phyloP scores from a whole-genome alignment of 2,888 invertebrate species.

The Xestia ashworthii region DNA sequence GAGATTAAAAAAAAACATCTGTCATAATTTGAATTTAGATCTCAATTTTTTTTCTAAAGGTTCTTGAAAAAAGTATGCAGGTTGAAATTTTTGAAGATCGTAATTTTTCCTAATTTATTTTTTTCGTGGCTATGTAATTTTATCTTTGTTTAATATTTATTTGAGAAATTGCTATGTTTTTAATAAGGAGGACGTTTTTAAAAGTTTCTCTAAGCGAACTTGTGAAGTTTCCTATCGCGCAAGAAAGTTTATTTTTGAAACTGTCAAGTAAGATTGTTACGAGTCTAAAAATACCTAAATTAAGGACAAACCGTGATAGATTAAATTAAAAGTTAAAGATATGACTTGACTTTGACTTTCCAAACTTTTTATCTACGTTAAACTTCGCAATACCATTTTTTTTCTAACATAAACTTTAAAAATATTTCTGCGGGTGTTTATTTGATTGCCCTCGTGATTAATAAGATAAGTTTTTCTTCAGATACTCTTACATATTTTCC shows the following conservation, averaged over 20 bases:
- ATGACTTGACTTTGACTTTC: conserved; percentile 6
- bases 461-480: neutral
- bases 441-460: neutral
- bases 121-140: neutral
- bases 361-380: conserved; percentile 29
- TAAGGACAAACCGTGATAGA: neutral
- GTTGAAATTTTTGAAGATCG: neutral
- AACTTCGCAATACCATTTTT: conserved; percentile 1
- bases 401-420: neutral
- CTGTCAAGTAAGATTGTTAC: neutral
- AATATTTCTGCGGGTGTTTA: neutral
- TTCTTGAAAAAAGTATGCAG: neutral
- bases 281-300: neutral
- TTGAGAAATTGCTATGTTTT: neutral
- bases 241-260: neutral
- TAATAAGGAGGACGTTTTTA: neutral
- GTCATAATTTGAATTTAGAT: neutral
- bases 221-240: conserved; percentile 15
- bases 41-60: neutral
- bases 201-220: neutral
- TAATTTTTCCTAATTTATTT: neutral
- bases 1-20: neutral
- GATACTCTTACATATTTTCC: neutral
- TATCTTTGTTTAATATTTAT: neutral
- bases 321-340: conserved; percentile 18